These are phyloP conservation scores for Coracias cyanogaster DNA, from an alignment of 2,797 vertebrate genomes.

Conservation along the genomic window DNA sequence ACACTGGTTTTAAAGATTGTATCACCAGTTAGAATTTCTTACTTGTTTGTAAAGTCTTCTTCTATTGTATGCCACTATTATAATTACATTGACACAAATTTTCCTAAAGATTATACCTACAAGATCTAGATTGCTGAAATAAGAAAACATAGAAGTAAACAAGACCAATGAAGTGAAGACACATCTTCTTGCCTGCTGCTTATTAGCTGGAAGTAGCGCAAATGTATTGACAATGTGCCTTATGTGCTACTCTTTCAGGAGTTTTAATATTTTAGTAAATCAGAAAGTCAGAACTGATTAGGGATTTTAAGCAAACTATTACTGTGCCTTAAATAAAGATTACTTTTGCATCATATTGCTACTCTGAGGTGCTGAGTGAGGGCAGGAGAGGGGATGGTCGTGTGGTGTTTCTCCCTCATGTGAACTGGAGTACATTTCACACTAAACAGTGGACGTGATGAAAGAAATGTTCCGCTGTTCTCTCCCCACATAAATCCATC, in stretches of 20 bases:
- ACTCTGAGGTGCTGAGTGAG: background rate
- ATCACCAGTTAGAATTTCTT: conserved; percentile 36
- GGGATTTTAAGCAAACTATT: background rate
- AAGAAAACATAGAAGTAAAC: conserved; percentile 15
- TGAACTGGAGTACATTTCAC: background rate
- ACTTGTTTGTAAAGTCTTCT: background rate
- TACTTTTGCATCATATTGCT: background rate
- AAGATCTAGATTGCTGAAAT: conserved; percentile 37
- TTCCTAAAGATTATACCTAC: conserved; percentile 37
- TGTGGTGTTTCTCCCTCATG: background rate
- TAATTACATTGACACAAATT: background rate
- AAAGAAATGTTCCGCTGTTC: background rate
- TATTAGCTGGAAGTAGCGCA: background rate
- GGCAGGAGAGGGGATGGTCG: background rate
- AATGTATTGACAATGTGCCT: background rate
- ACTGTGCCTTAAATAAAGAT: background rate
- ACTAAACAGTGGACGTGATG: background rate
- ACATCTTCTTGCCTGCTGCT: background rate
- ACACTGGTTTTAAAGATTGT: background rate
- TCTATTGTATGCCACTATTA: background rate
- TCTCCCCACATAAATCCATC: background rate
- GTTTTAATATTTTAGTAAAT: background rate
- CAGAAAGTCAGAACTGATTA: background rate
- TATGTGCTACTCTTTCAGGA: background rate
- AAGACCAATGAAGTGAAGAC: background rate